Base-by-base conservation (phyloP, 2,888 invertebrate genomes). In the Helicoverpa assulta region DNA sequence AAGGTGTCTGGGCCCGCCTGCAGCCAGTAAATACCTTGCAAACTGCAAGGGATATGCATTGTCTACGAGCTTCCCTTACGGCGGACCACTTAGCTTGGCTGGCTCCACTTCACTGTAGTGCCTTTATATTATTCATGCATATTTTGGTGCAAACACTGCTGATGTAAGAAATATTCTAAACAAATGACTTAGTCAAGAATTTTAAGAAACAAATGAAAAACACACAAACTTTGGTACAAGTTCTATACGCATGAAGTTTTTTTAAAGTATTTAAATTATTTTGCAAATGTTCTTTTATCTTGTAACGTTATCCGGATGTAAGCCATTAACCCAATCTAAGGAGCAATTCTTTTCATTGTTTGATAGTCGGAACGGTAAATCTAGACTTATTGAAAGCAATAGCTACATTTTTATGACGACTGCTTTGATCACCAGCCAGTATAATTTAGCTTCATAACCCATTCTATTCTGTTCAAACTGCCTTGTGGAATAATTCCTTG, bases 61-160 rank as follows among this genome's bases (percentile, higher is more conserved):
- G 86, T 89, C 92, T 94, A 91, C 93, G 91, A 91, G 91, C 91
- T 70, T 73, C 70, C 72, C 70, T 71, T 26, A 61, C 68, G 61
- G 57, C 63, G 53, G 66, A 76, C 83, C 68, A 70, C 73, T 76
- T 76, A 76, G 56, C 33, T 61, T 57, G 18, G 26, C 52, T 76
- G 72, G 68, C 65, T 81, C 63, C 60, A 56, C 64, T 29, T 57
- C 29, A 12, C 54, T 58, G 7, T 40, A 56, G 33, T 53, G 21
- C 19, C 65, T 43, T 68, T 54, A 40, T 53, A 1, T 70, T 53
- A 80, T 65, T 61, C 70, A 65, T 54, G 19, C 21, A 53, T 57
- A 63, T 79, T 75, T 53, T 56, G 19, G 40, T 56, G 14, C 67
- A 54, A 52, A 55, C 19, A 29, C 21, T 40, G 37, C 12, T 7